Percentiles rank a stretch among this genome's conserved stretches.
Conservation (phyloP, 2,113 vertebrate genomes). For the Grus americana region DNA sequence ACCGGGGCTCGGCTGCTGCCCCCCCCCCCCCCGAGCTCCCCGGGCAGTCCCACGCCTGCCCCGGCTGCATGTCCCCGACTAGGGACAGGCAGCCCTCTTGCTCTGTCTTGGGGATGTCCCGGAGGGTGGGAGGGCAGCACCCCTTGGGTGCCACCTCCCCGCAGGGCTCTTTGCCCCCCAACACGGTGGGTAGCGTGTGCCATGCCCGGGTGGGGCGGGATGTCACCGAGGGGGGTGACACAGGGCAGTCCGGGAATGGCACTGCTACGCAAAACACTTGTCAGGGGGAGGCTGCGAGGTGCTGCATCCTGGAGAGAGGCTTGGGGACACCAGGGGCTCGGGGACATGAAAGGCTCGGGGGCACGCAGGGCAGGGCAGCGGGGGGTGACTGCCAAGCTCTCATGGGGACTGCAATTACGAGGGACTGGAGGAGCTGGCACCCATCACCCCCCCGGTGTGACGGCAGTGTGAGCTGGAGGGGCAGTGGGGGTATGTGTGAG, state of each 20-base stretch:
- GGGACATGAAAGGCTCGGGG: not conserved
- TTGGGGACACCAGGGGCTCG: not conserved
- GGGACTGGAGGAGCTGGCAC: not conserved
- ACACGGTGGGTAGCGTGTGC: not conserved
- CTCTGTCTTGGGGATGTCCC: not conserved
- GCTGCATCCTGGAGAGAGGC: not conserved
- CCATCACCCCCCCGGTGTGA: not conserved
- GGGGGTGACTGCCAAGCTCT: not conserved
- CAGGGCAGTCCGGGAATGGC: not conserved
- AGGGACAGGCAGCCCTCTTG: not conserved
- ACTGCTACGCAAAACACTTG: not conserved
- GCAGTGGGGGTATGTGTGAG: fast-evolving
- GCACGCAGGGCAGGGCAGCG: not conserved
- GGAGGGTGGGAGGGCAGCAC: not conserved
- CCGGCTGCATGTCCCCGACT: not conserved
- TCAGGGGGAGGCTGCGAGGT: not conserved
- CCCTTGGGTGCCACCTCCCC: not conserved
- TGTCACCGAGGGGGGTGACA: not conserved
- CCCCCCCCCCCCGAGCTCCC: too few relatives aligned
- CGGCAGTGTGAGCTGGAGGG: not conserved
- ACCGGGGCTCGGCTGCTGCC: not conserved
- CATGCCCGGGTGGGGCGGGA: not conserved
- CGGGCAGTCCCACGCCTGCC: not conserved
- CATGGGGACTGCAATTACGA: not conserved
- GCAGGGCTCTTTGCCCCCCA: not conserved